These are phyloP conservation scores for Neotragus pygmaeus DNA, from an alignment of 2,113 vertebrate species.

Conservation along the genomic window DNA sequence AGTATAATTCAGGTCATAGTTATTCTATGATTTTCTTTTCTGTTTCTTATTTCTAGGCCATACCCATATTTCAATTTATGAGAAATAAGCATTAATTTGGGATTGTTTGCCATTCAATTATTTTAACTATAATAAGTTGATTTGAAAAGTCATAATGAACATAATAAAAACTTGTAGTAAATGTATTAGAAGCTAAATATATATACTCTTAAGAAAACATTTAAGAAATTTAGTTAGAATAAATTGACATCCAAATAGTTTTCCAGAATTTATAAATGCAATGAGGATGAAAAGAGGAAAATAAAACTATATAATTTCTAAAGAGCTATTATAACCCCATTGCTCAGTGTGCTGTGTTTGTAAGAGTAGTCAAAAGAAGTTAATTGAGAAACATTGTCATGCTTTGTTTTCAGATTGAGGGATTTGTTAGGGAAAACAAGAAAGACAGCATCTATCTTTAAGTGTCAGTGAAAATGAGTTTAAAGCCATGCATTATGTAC, in stretches of 20 bases:
- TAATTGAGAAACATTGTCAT: background rate
- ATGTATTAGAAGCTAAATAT: background rate
- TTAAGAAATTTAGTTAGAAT: background rate
- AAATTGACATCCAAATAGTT: background rate
- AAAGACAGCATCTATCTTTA: background rate
- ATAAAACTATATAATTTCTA: background rate
- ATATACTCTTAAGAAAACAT: background rate
- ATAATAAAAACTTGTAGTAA: background rate
- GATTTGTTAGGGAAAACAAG: background rate
- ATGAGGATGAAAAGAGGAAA: background rate
- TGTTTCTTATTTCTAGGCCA: background rate
- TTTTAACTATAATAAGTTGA: background rate
- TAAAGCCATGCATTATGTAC: background rate
- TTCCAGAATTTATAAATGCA: background rate
- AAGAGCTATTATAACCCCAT: background rate
- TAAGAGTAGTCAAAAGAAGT: background rate
- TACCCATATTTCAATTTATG: background rate
- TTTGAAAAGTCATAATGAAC: background rate
- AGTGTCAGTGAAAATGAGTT: background rate
- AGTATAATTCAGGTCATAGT: constrained; percentile 1
- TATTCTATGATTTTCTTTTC: background rate
- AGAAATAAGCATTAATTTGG: background rate
- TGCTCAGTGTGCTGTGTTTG: background rate
- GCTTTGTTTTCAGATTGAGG: background rate
- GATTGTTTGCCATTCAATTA: background rate